Base-by-base conservation (phyloP, 2,113 vertebrate genomes). In the Speoplatyrhinus poulsoni region DNA sequence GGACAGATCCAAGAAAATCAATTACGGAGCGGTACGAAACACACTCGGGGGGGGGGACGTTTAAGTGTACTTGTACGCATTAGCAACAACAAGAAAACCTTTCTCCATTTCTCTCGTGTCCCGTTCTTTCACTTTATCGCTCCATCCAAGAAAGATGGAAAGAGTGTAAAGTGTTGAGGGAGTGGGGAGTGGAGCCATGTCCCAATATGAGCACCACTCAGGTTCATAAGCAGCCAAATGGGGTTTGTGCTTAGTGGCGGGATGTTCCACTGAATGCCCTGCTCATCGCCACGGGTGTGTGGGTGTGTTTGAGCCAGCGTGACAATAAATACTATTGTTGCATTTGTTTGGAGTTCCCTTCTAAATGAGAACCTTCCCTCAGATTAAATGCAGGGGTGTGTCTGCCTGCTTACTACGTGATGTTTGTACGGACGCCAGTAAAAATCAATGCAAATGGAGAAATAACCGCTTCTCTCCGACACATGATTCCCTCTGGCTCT, bases 281-380 rank as follows among this genome's bases (percentile, higher is more conserved):
- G 56, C 64, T 74, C 60, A 9, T 60, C 85, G 81, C 82, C 89
- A 87, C 67, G 75, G 61, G 53, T 67, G 66, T 69, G 77, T 84
- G 81, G 70, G 79, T 64, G 60, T 68, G 47, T 65, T 12, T 58
- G 67, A 87, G 76, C 82, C 85, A 85, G 75, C 41, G 12, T 47
- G 19, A 89, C 82, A 87, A 87, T 90, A 88, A 84, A 88, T 90
- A 75, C 70, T 82, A 86, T 87, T 82, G 82, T 89, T 84, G 73
- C 62, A 33, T 87, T 88, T 84, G 82, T 87, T 89, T 82, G 77
- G 82, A 79, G 69, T 66, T 56, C 32, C 58, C 17, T 6, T 87
- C 85, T 79, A 88, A 85, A 36, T 59, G 57, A 26, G 33, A 61
- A 73, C 73, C 78, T 69, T 75, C 73, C 57, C 63, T 76, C 72